A percentile compares a stretch with the other conserved stretches of the same genome.
phyloP scores from a whole-genome alignment of 2,888 invertebrate species.

The Xestia rhomboidea region DNA sequence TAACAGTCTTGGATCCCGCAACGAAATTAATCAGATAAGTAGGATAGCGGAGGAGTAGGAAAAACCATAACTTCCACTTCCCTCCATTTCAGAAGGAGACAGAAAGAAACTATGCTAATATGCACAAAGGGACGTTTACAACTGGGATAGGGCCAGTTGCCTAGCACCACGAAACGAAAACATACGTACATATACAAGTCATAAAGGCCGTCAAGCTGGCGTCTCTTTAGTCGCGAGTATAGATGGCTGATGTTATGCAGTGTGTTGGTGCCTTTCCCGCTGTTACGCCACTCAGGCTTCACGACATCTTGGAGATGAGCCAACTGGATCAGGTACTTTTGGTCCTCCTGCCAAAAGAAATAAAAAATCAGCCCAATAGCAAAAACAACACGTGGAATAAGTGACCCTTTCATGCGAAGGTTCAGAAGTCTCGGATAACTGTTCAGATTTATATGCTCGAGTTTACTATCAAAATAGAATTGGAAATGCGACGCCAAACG shows the following conservation, averaged over 20 bases:
- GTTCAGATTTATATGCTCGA: background rate
- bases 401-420: background rate
- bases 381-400: constrained; percentile 18
- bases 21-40: too few relatives aligned
- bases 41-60: too few relatives aligned
- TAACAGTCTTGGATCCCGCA: too few relatives aligned
- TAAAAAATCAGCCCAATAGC: constrained; percentile 1
- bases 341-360: constrained; percentile 92
- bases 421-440: background rate
- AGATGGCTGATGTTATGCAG: constrained; percentile 93
- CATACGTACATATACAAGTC: constrained; percentile 93
- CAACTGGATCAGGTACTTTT: constrained; percentile 94
- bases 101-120: too few relatives aligned
- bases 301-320: constrained; percentile 94
- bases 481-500: constrained; percentile 31
- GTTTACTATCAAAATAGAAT: constrained; percentile 36
- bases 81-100: too few relatives aligned
- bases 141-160: too few relatives aligned
- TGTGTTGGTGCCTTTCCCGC: constrained; percentile 94
- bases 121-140: too few relatives aligned
- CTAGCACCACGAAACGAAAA: background rate
- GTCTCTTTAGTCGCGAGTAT: constrained; percentile 94
- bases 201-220: constrained; percentile 94
- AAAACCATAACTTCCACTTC: too few relatives aligned
- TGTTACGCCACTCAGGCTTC: constrained; percentile 96